Conservation (phyloP, 2,797 vertebrate species). For the Mus caroli region DNA sequence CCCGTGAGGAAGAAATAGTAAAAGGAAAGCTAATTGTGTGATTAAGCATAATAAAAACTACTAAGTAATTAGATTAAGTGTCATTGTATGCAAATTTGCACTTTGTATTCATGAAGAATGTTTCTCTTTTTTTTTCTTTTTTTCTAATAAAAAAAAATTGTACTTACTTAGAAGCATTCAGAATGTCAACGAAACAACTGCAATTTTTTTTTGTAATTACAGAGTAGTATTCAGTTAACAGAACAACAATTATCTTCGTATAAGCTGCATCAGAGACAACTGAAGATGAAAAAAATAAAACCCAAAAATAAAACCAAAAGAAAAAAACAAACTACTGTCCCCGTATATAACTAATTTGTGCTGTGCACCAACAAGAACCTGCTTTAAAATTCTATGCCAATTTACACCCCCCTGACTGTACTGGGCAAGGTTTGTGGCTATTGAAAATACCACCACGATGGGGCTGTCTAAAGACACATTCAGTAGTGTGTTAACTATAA, state of each 20-base stretch:
- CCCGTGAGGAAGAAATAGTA: background rate
- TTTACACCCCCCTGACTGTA: slow-evolving; percentile 94
- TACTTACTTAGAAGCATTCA: slow-evolving; percentile 35
- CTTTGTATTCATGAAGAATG: background rate
- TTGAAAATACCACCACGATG: slow-evolving; percentile 94
- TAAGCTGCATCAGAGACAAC: too few relatives aligned
- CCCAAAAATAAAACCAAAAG: too few relatives aligned
- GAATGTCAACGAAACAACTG: slow-evolving; percentile 26
- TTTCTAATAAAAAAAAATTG: too few relatives aligned
- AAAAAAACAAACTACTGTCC: slow-evolving; percentile 72
- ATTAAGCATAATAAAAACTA: background rate
- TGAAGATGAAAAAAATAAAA: too few relatives aligned
- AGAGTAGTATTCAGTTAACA: too few relatives aligned
- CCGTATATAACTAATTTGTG: slow-evolving; percentile 93
- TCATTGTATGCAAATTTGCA: background rate
- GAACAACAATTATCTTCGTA: too few relatives aligned
- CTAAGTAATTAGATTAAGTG: background rate
- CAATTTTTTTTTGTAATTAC: background rate
- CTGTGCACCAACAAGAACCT: slow-evolving; percentile 95
- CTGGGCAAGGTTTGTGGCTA: slow-evolving; percentile 94
- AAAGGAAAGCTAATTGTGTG: background rate
- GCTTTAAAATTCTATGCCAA: slow-evolving; percentile 92
- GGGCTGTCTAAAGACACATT: slow-evolving; percentile 94
- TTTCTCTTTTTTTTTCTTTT: too few relatives aligned
- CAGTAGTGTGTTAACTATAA: slow-evolving; percentile 98